These are phyloP conservation scores for Ceriagrion tenellum DNA, from an alignment of 2,888 invertebrate species.

Conservation along the genomic window DNA sequence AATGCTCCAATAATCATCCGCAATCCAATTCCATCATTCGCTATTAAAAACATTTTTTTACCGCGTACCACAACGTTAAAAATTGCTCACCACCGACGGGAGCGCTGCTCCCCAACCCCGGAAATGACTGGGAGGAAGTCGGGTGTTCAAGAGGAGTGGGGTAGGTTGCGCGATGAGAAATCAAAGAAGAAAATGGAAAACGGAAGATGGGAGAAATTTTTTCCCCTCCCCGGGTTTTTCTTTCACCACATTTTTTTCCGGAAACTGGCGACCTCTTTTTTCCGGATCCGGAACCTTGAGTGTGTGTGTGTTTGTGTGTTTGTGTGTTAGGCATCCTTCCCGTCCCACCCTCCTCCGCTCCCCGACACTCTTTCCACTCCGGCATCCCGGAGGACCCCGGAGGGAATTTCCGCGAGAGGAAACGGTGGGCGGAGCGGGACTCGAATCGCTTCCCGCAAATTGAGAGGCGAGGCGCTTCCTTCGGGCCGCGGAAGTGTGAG, in stretches of 20 bases:
- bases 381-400: neutral
- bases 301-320: no score
- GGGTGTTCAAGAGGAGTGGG: no score
- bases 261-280: neutral
- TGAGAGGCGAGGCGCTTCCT: neutral
- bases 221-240: neutral
- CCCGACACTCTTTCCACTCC: neutral
- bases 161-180: neutral
- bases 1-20: no score
- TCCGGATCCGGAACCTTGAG: neutral
- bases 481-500: no score
- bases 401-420: neutral
- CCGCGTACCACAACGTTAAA: no score
- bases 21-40: no score
- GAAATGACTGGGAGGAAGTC: no score
- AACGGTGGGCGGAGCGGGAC: neutral
- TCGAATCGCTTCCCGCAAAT: constrained; percentile 33
- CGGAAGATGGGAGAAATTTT: neutral
- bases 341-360: neutral
- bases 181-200: neutral
- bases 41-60: no score
- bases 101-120: no score
- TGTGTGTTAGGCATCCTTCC: no score
- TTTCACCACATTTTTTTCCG: neutral
- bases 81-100: no score